Evolutionary conservation across 2,113 vertebrate genomes (phyloP), one percentile per base, ranked within the genome.

Genomic region (Symphodus melops): DNA sequence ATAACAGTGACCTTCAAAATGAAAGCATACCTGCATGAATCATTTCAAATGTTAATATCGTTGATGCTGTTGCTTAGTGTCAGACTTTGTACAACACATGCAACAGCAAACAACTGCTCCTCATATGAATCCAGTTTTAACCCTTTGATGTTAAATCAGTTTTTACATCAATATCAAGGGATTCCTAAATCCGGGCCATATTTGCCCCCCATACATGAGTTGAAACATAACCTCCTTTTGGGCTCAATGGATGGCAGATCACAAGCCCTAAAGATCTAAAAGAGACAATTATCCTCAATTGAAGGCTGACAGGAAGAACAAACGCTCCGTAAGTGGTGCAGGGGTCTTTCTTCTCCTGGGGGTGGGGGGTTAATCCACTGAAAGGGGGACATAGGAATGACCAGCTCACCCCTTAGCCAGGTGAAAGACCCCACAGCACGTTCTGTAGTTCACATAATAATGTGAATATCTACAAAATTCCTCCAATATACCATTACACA

Each of bases 201-300:
- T 63, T 36, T 36, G 12, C 39, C 57, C 60, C 25, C 65, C 20
- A 56, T 74, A 82, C 77, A 72, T 77, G 46, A 86, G 77, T 78
- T 88, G 88, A 91, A 92, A 93, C 68, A 82, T 86, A 88, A 88
- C 86, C 89, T 89, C 81, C 74, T 89, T 63, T 77, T 61, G 83
- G 86, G 68, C 76, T 92, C 86, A 91, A 83, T 90, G 93, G 93
- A 93, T 92, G 92, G 91, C 73, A 92, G 94, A 95, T 94, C 92
- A 95, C 92, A 95, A 85, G 79, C 83, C 67, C 79, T 72, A 72
- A 10, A 90, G 85, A 92, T 93, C 90, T 94, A 75, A 94, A 93
- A 93, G 93, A 93, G 85, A 89, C 93, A 92, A 95, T 95, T 95
- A 95, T 94, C 92, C 86, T 90, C 93, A 93, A 94, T 92, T 94